Evolutionary conservation across 2,113 vertebrate genomes (phyloP).

Genomic region (Odobenus rosmarus): DNA sequence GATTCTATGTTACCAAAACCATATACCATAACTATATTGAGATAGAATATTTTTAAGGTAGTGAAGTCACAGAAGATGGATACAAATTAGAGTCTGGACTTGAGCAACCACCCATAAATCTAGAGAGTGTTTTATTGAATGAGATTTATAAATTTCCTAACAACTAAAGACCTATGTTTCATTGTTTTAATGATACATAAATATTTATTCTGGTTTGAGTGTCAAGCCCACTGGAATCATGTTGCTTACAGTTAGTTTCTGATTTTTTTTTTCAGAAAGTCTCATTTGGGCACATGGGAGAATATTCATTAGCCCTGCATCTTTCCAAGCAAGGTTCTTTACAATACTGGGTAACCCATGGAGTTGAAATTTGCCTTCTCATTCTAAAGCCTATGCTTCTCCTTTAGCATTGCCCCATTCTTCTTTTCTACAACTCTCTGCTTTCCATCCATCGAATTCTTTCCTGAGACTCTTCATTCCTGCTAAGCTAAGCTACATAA

Average conservation of each 20-base stretch:
- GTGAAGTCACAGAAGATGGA: not conserved
- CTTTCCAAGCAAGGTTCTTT: not conserved
- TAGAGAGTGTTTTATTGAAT: not conserved
- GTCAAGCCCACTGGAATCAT: too few species aligned
- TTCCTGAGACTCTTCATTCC: not conserved
- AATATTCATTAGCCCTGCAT: not conserved
- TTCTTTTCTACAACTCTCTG: not conserved
- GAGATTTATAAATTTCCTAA: not conserved
- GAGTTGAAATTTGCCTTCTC: not conserved
- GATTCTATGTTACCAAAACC: not conserved
- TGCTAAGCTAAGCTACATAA: not conserved
- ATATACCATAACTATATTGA: not conserved
- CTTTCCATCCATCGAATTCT: not conserved
- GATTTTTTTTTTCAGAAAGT: not conserved
- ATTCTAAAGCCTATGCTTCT: not conserved
- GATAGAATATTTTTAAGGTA: not conserved
- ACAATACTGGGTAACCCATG: not conserved
- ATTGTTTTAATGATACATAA: not conserved
- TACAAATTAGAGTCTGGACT: not conserved
- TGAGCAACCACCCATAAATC: not conserved
- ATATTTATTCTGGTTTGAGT: not conserved
- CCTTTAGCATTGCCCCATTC: fast-evolving
- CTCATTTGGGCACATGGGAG: not conserved
- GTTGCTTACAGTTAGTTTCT: not conserved
- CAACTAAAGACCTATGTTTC: not conserved